phyloP scores from a whole-genome alignment of 2,113 vertebrate species.

The Myxocyprinus asiaticus region DNA sequence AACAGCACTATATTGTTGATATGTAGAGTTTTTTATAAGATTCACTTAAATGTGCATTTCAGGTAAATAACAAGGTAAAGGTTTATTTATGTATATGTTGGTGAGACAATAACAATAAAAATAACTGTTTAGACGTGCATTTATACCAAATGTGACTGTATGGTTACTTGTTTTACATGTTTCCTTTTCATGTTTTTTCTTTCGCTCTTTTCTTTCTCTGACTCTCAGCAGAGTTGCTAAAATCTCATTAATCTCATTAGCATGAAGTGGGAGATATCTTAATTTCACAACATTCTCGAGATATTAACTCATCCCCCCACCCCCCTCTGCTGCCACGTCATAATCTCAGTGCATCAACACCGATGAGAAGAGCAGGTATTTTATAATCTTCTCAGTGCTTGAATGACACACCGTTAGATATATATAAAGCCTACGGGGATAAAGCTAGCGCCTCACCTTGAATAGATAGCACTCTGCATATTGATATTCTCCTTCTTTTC shows the following conservation, averaged over 20 bases:
- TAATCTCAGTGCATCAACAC: slow-evolving; percentile 45
- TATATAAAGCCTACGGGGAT: slow-evolving; percentile 49
- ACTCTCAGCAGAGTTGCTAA: slow-evolving; percentile 5
- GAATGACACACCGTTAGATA: slow-evolving; percentile 54
- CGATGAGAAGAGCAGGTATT: slow-evolving; percentile 40
- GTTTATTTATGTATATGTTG: not conserved
- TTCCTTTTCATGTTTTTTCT: not conserved
- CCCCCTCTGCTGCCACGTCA: not conserved
- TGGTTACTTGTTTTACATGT: not conserved
- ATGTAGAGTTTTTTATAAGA: not conserved
- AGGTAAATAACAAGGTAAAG: not conserved
- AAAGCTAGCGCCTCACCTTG: slow-evolving; percentile 30
- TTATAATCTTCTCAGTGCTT: slow-evolving; percentile 51
- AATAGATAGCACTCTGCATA: slow-evolving; percentile 33
- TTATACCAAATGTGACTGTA: not conserved
- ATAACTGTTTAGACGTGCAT: not conserved
- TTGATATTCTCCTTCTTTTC: slow-evolving; percentile 32
- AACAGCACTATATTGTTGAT: not conserved
- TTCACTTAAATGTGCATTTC: not conserved
- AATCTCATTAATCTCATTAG: slow-evolving; percentile 24
- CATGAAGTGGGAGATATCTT: slow-evolving; percentile 29
- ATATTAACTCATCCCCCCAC: slow-evolving; percentile 26
- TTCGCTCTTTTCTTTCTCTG: not conserved
- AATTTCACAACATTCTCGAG: slow-evolving; percentile 36
- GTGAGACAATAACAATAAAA: not conserved